Percentiles rank a stretch among this genome's conserved stretches.
Evolutionary conservation across 2,113 vertebrate species (phyloP).

Genomic region (Eurypyga helias): DNA sequence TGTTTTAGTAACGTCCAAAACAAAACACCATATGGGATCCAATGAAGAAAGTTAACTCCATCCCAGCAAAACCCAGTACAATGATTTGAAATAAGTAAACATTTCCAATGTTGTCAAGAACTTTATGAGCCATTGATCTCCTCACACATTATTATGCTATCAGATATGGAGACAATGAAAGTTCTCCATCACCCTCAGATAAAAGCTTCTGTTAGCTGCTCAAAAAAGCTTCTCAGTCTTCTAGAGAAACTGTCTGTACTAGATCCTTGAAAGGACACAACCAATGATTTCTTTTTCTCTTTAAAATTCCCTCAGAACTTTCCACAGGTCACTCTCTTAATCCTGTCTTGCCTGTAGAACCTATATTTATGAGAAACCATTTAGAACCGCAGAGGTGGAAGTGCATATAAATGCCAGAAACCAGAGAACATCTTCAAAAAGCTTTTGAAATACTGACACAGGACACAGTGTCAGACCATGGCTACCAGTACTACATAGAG

Average conservation of each 20-base stretch:
- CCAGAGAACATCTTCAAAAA: not conserved
- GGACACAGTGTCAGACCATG: not conserved
- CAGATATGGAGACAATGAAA: not conserved
- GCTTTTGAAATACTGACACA: not conserved
- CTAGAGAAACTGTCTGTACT: not conserved
- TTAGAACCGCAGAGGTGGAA: not conserved
- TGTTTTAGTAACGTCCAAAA: not conserved
- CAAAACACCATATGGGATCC: not conserved
- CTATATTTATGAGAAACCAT: not conserved
- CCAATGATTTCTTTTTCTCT: not conserved
- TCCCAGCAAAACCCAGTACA: not conserved
- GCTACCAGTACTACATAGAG: not conserved
- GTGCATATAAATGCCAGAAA: not conserved
- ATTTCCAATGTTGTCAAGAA: not conserved
- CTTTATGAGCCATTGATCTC: not conserved
- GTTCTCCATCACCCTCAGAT: not conserved
- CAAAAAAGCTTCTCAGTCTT: not conserved
- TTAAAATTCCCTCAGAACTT: not conserved
- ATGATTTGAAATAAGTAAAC: not conserved
- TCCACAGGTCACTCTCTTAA: not conserved
- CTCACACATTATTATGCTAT: not conserved
- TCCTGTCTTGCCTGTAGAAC: not conserved
- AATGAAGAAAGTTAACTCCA: not conserved
- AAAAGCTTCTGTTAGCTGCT: not conserved
- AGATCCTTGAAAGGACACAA: not conserved